Conservation (phyloP, 2,113 vertebrate genomes). For the Phalacrocorax carbo region DNA sequence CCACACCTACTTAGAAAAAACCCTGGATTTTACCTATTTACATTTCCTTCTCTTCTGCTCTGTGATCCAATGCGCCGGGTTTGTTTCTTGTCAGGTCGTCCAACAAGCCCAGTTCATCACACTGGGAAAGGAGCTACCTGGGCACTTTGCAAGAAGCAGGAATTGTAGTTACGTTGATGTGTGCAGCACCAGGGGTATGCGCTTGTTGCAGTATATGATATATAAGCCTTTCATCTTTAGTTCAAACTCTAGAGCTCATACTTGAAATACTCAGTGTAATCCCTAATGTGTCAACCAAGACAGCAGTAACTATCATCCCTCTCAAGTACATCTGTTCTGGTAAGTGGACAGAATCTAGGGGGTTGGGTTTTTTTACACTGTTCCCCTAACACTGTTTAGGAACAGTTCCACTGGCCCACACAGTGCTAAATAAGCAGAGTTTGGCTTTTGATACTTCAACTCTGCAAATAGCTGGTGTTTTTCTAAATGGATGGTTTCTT, state of each 20-base stretch:
- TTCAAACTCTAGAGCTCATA: not conserved
- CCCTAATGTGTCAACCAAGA: not conserved
- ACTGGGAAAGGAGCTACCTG: not conserved
- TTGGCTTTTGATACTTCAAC: not conserved
- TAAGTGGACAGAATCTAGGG: not conserved
- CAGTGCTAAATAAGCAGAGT: not conserved
- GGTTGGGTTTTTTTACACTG: not conserved
- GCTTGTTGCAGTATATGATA: not conserved
- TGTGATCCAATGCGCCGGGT: accelerated
- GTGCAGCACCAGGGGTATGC: accelerated
- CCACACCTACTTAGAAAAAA: not conserved
- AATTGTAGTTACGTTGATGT: not conserved
- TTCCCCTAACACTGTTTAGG: not conserved
- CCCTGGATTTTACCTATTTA: not conserved
- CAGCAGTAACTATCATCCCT: not conserved
- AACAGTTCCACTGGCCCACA: not conserved
- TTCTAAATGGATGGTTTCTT: not conserved
- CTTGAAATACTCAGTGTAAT: not conserved
- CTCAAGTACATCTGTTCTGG: not conserved
- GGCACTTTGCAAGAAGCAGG: not conserved
- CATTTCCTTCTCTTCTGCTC: not conserved
- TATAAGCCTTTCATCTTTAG: not conserved
- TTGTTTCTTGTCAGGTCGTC: not conserved
- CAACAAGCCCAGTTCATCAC: not conserved
- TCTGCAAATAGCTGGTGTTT: not conserved